Evolutionary conservation across 2,797 vertebrate genomes (phyloP).

Genomic region (Phalloptychus januarius): DNA sequence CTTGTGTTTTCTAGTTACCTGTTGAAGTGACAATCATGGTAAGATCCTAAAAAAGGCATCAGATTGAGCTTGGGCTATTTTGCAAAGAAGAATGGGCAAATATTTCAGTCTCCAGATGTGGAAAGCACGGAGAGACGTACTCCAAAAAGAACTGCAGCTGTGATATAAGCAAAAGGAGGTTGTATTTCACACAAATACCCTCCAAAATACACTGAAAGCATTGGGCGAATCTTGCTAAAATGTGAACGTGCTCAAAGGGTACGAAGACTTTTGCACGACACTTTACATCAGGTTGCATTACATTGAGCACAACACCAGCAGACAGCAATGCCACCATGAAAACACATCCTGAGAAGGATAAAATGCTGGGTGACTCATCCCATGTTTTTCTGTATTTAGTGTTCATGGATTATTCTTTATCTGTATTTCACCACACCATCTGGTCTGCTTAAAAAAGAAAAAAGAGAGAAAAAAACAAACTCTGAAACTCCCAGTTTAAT

Average conservation of each 20-base stretch:
- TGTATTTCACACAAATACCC: neutral
- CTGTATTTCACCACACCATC: slow-evolving; percentile 58
- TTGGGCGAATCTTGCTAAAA: neutral
- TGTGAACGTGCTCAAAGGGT: neutral
- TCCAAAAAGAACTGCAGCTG: neutral
- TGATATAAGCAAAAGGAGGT: neutral
- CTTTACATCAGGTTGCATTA: neutral
- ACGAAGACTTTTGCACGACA: neutral
- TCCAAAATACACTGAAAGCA: neutral
- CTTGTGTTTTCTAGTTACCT: neutral
- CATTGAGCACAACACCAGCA: neutral
- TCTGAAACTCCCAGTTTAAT: slow-evolving; percentile 50
- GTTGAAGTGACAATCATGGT: neutral
- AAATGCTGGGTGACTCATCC: slow-evolving; percentile 35
- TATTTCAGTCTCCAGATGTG: neutral
- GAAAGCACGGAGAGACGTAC: neutral
- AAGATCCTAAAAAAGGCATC: neutral
- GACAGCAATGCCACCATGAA: neutral
- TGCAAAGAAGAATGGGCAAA: neutral
- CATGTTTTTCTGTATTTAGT: slow-evolving; percentile 66
- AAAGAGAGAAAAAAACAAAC: neutral
- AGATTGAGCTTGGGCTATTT: neutral
- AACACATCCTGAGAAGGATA: slow-evolving; percentile 38
- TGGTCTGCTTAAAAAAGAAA: slow-evolving; percentile 21
- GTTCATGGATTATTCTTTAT: slow-evolving; percentile 56